Base-by-base conservation (phyloP, 2,113 vertebrate species). In the Nothocercus nigrocapillus region DNA sequence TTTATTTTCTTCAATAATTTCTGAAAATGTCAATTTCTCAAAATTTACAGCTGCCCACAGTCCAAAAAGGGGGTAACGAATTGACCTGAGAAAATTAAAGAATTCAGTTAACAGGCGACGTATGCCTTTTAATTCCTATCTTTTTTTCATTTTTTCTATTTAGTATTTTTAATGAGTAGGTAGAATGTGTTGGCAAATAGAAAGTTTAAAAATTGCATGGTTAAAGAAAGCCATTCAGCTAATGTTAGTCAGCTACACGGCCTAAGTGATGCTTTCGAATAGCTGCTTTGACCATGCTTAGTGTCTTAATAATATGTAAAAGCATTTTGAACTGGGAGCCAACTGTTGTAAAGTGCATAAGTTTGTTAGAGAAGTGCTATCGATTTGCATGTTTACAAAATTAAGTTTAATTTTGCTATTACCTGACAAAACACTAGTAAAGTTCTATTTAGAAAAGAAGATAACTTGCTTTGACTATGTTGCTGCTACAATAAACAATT, bases 11-110 rank as follows among this genome's bases (percentile, higher is more conserved):
- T 97, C 94, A 81, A 32, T 97, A 87, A 97, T 97, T 98, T 97
- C 97, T 98, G 94, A 98, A 98, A 97, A 97, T 97, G 85, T 90
- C 89, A 96, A 96, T 97, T 98, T 98, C 93, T 98, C 97, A 97
- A 97, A 98, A 97, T 98, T 97, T 96, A 73, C 96, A 96, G 95
- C 97, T 98, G 97, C 96, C 96, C 95, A 97, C 97, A 97, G 94
- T 69, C 97, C 96, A 94, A 94, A 98, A 96, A 93, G 89, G 96
- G 97, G 96, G 91, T 97, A 85, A 95, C 94, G 79, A 96, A 97
- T 94, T 98, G 86, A 98, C 97, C 95, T 64, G 77, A 97, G 95
- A 97, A 96, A 98, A 96, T 96, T 70, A 96, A 98, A 96, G 92
- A 97, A 96, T 97, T 98, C 96, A 61, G 82, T 98, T 97, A 97